Percentiles rank a stretch among this genome's conserved stretches.
These are phyloP conservation scores for Parazoanthus atlanticus DNA, from an alignment of 92 coral and sea anemone genomes.

Conservation along the genomic window DNA sequence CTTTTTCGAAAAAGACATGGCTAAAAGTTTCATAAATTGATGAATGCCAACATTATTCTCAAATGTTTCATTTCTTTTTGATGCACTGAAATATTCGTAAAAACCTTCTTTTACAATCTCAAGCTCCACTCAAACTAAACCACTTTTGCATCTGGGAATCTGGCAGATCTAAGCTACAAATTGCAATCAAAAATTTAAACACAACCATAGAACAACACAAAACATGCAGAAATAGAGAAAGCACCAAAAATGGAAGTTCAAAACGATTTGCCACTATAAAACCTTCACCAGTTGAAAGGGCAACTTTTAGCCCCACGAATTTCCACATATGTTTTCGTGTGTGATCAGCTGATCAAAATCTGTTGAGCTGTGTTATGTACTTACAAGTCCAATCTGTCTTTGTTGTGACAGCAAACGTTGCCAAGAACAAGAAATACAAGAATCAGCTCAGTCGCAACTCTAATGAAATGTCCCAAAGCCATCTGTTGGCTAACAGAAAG, in stretches of 20 bases:
- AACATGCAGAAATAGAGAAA: neutral
- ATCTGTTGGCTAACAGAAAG: slow-evolving; percentile 6
- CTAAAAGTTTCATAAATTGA: neutral
- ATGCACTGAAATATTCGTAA: neutral
- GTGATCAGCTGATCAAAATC: neutral
- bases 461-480: neutral
- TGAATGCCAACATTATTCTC: neutral
- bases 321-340: neutral
- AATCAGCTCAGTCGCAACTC: neutral
- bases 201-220: neutral
- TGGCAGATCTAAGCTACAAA: neutral
- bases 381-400: slow-evolving; percentile 37
- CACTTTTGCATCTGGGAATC: neutral
- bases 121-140: slow-evolving; percentile 1
- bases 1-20: neutral
- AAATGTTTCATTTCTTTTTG: neutral
- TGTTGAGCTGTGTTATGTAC: slow-evolving; percentile 9
- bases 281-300: neutral
- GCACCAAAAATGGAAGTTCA: neutral
- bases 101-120: neutral
- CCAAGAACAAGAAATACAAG: slow-evolving; percentile 23
- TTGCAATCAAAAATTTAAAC: neutral
- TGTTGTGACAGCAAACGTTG: neutral
- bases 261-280: neutral
- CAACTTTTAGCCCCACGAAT: neutral